Evolutionary conservation across 2,113 vertebrate genomes (phyloP).

Genomic region (Sterrhoptilus dennistouni): DNA sequence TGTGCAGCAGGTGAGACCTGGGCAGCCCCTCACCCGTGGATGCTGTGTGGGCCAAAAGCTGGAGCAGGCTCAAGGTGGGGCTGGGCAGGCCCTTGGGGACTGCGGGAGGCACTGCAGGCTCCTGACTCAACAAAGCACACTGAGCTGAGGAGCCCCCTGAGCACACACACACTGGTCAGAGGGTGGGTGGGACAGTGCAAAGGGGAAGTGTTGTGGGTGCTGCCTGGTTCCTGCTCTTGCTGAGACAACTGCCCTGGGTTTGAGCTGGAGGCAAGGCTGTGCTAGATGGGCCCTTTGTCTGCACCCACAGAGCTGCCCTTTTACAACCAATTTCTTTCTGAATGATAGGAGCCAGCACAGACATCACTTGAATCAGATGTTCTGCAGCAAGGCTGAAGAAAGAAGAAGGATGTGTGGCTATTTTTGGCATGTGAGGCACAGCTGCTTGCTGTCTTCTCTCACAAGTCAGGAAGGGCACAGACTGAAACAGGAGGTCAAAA

Average conservation of each 20-base stretch:
- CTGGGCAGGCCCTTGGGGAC: neutral
- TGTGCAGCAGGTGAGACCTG: neutral
- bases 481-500: constrained; percentile 13
- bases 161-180: neutral
- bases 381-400: neutral
- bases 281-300: neutral
- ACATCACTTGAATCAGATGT: neutral
- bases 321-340: neutral
- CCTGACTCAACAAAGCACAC: neutral
- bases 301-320: neutral
- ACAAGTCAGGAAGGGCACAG: constrained; percentile 26
- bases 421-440: neutral
- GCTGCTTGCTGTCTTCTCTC: neutral
- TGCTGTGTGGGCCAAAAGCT: neutral
- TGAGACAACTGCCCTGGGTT: neutral
- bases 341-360: neutral
- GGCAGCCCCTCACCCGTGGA: accelerated
- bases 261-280: neutral
- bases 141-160: neutral
- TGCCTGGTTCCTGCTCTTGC: neutral
- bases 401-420: neutral
- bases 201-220: neutral
- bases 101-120: accelerated
- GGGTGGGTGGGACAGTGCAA: neutral
- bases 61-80: neutral